Conservation (phyloP, 1,140 invertebrate genomes). For the Tribolium castaneum region DNA sequence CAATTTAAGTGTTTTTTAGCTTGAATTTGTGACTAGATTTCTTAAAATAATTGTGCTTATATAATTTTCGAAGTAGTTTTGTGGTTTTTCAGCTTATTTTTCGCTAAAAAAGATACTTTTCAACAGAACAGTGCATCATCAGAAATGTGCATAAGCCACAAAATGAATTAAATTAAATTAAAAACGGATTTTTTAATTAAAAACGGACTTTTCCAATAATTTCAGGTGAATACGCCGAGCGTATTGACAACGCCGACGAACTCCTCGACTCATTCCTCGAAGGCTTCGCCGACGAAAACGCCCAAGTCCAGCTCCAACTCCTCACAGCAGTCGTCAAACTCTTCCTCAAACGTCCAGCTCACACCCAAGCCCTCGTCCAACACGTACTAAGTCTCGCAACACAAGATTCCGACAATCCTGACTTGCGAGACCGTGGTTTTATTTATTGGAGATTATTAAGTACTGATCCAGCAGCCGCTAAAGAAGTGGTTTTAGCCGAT, state of each 20-base stretch:
- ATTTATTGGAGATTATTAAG: conserved; percentile 98
- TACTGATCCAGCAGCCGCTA: conserved; percentile 98
- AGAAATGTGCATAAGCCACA: too few relatives aligned
- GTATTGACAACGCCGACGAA: conserved; percentile 99
- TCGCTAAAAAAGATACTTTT: too few relatives aligned
- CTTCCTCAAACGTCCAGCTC: conserved; percentile 97
- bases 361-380: conserved; percentile 98
- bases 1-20: too few relatives aligned
- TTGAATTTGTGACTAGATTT: too few relatives aligned
- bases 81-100: too few relatives aligned
- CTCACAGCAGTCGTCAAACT: conserved; percentile 98
- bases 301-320: conserved; percentile 97
- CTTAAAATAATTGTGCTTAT: too few relatives aligned
- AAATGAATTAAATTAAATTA: too few relatives aligned
- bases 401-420: conserved; percentile 99
- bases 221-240: conserved; percentile 94
- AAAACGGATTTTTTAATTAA: too few relatives aligned
- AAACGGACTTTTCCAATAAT: too few relatives aligned
- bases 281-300: conserved; percentile 99
- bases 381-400: conserved; percentile 92
- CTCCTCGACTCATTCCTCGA: conserved; percentile 98
- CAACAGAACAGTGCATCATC: too few relatives aligned
- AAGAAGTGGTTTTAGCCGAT: conserved; percentile 99
- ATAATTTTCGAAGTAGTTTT: too few relatives aligned
- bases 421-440: conserved; percentile 97